Base-by-base conservation (phyloP, 2,113 vertebrate species). In the Triplophysa tibetana region DNA sequence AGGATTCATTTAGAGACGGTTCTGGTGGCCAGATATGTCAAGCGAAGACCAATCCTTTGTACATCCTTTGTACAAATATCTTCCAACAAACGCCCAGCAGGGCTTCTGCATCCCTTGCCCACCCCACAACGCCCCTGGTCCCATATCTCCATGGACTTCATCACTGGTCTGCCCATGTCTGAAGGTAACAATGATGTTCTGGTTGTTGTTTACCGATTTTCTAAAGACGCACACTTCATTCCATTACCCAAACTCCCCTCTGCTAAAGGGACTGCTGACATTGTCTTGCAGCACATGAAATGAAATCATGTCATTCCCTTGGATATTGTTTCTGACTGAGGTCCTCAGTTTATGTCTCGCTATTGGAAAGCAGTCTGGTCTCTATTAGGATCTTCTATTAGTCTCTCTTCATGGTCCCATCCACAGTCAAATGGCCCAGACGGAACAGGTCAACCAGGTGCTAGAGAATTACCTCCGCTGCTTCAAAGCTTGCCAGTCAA, bases 361-460 rank as follows among this genome's bases (percentile, higher is more conserved):
- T 72, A 54, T 19, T 72, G 69, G 24, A 72, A n/a, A 19, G 50
- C 50, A 8, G 56, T 70, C 50, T 70, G 69, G 29, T 33, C 29
- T 33, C 29, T 33, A 33, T 33, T 33, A 33, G 29, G 29, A 33
- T 6, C 29, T 33, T 33, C 29, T 33, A 33, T 33, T 33, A 33
- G 29, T 33, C 29, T 33, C 29, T 6, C 29, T 33, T 33, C 29
- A 33, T 4, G 29, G 29, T 33, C 6, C 29, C 29, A 33, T 6
- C 29, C 29, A 6, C 29, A 33, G 29, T 33, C 29, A 33, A 33
- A 33, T 33, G 29, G 29, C n/a, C 29, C 29, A 33, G 0, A 6
- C 5, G 29, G 29, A 33, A 33, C 29, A 5, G 29, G 4, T 33
- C 29, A 6, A 33, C 29, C 29, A 6, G 29, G 29, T 6, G 29